Evolutionary conservation across 92 coral and sea anemone species (phyloP).

Genomic region (Porites rus): DNA sequence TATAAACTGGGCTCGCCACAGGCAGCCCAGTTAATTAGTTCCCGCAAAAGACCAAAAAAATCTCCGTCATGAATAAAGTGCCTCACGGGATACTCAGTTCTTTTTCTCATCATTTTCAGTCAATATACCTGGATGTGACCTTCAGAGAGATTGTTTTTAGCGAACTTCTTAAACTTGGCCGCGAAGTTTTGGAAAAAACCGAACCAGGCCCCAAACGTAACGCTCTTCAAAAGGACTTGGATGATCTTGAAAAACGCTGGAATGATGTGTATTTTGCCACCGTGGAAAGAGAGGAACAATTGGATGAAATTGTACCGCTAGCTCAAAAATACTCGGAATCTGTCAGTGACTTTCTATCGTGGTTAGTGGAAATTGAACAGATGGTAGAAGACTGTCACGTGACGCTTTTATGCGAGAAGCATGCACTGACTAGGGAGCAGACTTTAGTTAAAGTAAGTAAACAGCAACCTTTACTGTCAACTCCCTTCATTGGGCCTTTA

Average conservation of each 20-base stretch:
- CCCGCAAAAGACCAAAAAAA: too few species aligned
- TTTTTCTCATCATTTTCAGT: background rate
- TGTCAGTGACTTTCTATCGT: constrained; percentile 76
- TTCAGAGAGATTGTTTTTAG: constrained; percentile 87
- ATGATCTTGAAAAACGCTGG: constrained; percentile 86
- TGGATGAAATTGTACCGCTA: constrained; percentile 89
- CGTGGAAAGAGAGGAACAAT: constrained; percentile 83
- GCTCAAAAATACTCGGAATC: constrained; percentile 90
- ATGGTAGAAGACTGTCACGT: constrained; percentile 78
- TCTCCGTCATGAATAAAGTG: too few species aligned
- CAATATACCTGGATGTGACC: constrained; percentile 75
- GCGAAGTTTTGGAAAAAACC: constrained; percentile 80
- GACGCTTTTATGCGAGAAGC: constrained; percentile 85
- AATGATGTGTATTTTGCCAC: constrained; percentile 65
- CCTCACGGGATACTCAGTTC: background rate
- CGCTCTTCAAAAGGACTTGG: constrained; percentile 60
- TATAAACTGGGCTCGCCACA: too few species aligned
- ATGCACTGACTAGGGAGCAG: constrained; percentile 86
- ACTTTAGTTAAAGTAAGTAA: constrained; percentile 80
- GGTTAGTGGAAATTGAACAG: constrained; percentile 82
- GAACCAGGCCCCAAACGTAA: constrained; percentile 83
- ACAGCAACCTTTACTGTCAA: background rate
- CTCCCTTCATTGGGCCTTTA: too few species aligned
- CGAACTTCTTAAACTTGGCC: constrained; percentile 81
- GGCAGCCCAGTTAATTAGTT: too few species aligned